These are phyloP conservation scores for Cephus rjabovi DNA, from an alignment of 2,888 invertebrate genomes.

Conservation along the genomic window DNA sequence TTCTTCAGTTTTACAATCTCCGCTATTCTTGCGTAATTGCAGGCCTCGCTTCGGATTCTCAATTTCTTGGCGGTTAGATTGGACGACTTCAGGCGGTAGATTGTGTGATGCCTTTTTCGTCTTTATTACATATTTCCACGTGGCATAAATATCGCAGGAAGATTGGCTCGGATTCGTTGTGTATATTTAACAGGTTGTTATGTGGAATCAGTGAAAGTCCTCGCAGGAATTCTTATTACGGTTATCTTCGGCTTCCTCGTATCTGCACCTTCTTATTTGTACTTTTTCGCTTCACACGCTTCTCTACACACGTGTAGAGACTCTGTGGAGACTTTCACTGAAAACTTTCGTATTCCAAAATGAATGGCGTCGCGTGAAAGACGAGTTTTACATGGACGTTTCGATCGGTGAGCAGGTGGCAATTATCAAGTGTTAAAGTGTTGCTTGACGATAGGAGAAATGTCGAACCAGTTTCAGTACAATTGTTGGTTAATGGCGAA, in stretches of 20 bases:
- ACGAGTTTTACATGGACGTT: not conserved
- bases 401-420: not conserved
- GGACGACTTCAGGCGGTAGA: not conserved
- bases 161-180: not conserved
- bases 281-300: not conserved
- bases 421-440: not conserved
- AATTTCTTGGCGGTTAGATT: not conserved
- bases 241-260: not conserved
- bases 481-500: not conserved
- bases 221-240: conserved; percentile 2
- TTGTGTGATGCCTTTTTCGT: not conserved
- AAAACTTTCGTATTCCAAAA: not conserved
- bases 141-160: not conserved
- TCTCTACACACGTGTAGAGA: not conserved
- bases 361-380: not conserved
- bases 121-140: not conserved
- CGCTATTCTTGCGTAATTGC: not conserved
- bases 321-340: not conserved
- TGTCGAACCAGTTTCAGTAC: not conserved
- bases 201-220: conserved; percentile 14
- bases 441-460: not conserved
- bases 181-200: not conserved
- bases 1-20: not conserved
- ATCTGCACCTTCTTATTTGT: not conserved
- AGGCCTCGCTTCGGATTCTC: not conserved